Evolutionary conservation across 2,113 vertebrate species (phyloP), one percentile per base, ranked within the genome.

Genomic region (Apodemus speciosus): DNA sequence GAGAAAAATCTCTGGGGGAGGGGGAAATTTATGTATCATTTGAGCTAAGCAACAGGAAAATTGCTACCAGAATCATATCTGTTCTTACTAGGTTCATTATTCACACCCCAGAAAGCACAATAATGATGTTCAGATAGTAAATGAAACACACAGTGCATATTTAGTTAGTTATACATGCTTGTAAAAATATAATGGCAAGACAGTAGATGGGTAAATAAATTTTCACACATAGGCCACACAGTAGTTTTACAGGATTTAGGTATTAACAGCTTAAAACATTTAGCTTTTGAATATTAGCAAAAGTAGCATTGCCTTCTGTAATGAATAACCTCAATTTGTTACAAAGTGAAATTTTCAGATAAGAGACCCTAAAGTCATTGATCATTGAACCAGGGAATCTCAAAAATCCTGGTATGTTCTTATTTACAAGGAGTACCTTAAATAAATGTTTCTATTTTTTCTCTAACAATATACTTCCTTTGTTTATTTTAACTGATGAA

Each of bases 381-480:
- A 92, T 43, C 38, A 27, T 80, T 94, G 79, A 56, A 20, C 13
- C 14, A 81, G 51, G 91, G 71, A 90, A 92, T 96, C 92, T 93
- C 58, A 94, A 77, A 95, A 79, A 79, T 14, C 0, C 14, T 62
- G 75, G 88, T 97, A 97, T 90, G 79, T 81, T 96, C 91, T 92
- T 95, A 76, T 95, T 90, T 92, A 96, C 49, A 81, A 9, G 81
- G 11, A 10, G 43, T 75, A 64, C 94, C 56, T 94, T 58, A 93
- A 38, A 90, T 84, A 90, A 90, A 80, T 88, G 21, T 27, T 85
- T 89, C 60, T 97, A 93, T 96, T 84, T 95, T 25, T 86, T 62
- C 27, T 95, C 60, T 96, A 97, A 96, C 85, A 95, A 96, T 96
- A 62, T 88, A 53, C 80, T 95, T 97, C 58, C 60, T 91, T 85